Percentiles rank a stretch among this genome's conserved stretches.
Conservation (phyloP, 53 echinoderm and acorn worm species). For the Astropecten irregularis region DNA sequence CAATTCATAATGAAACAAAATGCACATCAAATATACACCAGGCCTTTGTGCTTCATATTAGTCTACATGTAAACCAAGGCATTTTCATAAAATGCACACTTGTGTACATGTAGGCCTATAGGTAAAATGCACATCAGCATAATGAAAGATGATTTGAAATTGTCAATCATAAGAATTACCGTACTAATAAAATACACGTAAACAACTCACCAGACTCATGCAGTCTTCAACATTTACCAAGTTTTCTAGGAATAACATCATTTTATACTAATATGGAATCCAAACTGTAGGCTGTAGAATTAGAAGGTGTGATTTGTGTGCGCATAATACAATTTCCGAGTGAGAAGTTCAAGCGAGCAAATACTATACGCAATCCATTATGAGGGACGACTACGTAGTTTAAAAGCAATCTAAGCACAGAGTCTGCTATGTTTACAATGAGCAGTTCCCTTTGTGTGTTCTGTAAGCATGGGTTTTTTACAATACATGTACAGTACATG, state of each 20-base stretch:
- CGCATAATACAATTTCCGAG: neutral
- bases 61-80: no score
- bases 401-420: neutral
- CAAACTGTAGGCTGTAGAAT: neutral
- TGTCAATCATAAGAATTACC: no score
- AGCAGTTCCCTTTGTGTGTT: slow-evolving; percentile 51
- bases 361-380: no score
- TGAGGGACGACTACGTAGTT: neutral
- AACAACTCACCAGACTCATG: slow-evolving; percentile 55
- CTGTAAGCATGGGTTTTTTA: slow-evolving; percentile 1
- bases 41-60: no score
- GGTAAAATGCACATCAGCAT: no score
- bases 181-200: neutral
- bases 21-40: no score
- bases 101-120: no score
- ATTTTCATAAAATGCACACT: no score
- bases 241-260: slow-evolving; percentile 46
- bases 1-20: no score
- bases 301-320: neutral
- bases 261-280: neutral
- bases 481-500: neutral
- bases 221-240: slow-evolving; percentile 55
- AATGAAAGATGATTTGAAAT: no score
- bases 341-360: no score
- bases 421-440: slow-evolving; percentile 41